Conservation (phyloP, 1,140 invertebrate species). For the Protaetia brevitarsis region DNA sequence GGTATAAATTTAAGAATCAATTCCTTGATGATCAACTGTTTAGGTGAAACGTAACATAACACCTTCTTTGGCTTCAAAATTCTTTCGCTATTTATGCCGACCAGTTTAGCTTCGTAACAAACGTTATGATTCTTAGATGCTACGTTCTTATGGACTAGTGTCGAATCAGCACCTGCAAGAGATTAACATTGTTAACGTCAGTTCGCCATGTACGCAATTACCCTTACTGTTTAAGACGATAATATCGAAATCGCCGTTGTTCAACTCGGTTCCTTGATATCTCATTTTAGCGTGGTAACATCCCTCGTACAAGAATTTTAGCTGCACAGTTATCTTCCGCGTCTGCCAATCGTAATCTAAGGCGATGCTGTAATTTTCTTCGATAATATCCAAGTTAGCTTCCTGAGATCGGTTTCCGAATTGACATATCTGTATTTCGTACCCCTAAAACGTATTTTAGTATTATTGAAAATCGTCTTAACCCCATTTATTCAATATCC, state of each 20-base stretch:
- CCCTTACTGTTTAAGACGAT: constrained; percentile 82
- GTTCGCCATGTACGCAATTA: background rate
- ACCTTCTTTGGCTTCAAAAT: constrained; percentile 79
- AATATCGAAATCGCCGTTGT: constrained; percentile 90
- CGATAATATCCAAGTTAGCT: constrained; percentile 47
- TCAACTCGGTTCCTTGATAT: constrained; percentile 72
- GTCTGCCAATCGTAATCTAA: constrained; percentile 63
- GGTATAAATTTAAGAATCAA: constrained; percentile 90
- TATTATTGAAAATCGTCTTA: no score
- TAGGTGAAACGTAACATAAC: constrained; percentile 81
- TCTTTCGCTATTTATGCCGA: constrained; percentile 64
- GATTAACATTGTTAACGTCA: background rate
- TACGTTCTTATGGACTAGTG: constrained; percentile 83
- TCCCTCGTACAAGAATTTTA: constrained; percentile 67
- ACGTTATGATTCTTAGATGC: constrained; percentile 78
- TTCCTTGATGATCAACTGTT: constrained; percentile 89
- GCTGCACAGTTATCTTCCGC: constrained; percentile 63
- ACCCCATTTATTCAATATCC: background rate
- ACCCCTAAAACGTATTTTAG: constrained; percentile 58
- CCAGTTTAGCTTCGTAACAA: constrained; percentile 80
- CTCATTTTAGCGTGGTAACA: constrained; percentile 81
- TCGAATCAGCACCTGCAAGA: constrained; percentile 70
- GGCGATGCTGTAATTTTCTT: constrained; percentile 57
- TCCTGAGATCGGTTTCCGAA: constrained; percentile 47
- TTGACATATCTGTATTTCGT: constrained; percentile 55